Percentiles rank a stretch among this genome's conserved stretches.
phyloP scores from a whole-genome alignment of 2,888 invertebrate species.

The Anthoptus insignis region DNA sequence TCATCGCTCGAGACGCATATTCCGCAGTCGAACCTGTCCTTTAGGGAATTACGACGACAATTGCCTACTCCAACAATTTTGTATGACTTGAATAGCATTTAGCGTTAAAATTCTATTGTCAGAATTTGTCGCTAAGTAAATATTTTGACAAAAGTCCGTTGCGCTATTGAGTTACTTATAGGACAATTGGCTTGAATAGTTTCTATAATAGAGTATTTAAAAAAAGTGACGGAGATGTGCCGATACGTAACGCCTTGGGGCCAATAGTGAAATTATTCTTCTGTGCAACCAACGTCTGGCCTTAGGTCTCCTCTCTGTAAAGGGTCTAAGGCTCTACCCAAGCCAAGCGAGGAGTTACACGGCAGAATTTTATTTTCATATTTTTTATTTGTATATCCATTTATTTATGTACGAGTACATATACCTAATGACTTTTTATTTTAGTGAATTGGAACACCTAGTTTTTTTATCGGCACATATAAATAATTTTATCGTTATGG shows the following conservation, averaged over 20 bases:
- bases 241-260: conserved; percentile 7
- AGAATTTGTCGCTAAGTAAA: conserved; percentile 72
- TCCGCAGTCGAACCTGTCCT: not conserved
- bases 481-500: too few relatives aligned
- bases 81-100: conserved; percentile 71
- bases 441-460: too few relatives aligned
- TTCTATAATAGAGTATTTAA: conserved; percentile 59
- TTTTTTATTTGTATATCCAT: too few relatives aligned
- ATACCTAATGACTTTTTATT: too few relatives aligned
- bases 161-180: conserved; percentile 79
- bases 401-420: too few relatives aligned
- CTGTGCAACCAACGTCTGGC: not conserved
- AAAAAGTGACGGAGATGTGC: conserved; percentile 50
- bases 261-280: not conserved
- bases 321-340: too few relatives aligned
- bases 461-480: too few relatives aligned
- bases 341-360: too few relatives aligned
- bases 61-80: conserved; percentile 63
- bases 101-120: conserved; percentile 76
- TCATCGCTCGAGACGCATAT: conserved; percentile 13
- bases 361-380: too few relatives aligned
- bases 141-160: conserved; percentile 84
- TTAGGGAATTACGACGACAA: conserved; percentile 72
- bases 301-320: too few relatives aligned
- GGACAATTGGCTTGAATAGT: conserved; percentile 70